phyloP scores from a whole-genome alignment of 2,888 invertebrate species.

The Melinaea menophilus region DNA sequence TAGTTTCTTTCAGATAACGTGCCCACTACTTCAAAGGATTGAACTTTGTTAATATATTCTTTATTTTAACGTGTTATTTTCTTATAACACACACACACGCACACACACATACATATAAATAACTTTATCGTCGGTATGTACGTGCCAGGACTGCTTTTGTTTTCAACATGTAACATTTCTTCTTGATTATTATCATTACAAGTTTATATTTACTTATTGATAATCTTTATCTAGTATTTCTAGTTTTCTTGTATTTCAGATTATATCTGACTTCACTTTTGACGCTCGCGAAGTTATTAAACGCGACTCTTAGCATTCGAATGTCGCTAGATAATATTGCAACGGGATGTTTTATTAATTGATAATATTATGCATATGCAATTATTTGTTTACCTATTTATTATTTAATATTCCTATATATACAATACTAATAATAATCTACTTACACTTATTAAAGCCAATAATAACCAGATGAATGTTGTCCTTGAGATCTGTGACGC shows the following conservation, averaged over 20 bases:
- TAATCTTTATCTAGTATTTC: constrained; percentile 18
- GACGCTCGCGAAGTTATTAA: constrained; percentile 9
- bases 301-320: constrained; percentile 3
- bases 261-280: constrained; percentile 22
- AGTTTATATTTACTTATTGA: constrained; percentile 21
- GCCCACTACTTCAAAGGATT: too few relatives aligned
- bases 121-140: constrained; percentile 9
- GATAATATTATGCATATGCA: not conserved
- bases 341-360: constrained; percentile 1
- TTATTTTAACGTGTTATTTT: too few relatives aligned
- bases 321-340: not conserved
- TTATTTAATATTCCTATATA: not conserved
- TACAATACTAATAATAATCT: constrained; percentile 1
- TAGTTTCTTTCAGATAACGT: too few relatives aligned
- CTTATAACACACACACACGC: too few relatives aligned
- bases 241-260: constrained; percentile 21
- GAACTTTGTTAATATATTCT: too few relatives aligned
- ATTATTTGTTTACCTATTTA: not conserved
- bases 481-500: constrained; percentile 65
- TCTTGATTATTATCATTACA: constrained; percentile 20
- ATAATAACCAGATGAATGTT: constrained; percentile 61
- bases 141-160: constrained; percentile 20
- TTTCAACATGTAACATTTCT: constrained; percentile 20
- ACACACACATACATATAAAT: not conserved
- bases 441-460: constrained; percentile 70